Evolutionary conservation across 2,888 invertebrate genomes (phyloP), one percentile per base, ranked within the genome.

Genomic region (Alloscopus bannaensis): DNA sequence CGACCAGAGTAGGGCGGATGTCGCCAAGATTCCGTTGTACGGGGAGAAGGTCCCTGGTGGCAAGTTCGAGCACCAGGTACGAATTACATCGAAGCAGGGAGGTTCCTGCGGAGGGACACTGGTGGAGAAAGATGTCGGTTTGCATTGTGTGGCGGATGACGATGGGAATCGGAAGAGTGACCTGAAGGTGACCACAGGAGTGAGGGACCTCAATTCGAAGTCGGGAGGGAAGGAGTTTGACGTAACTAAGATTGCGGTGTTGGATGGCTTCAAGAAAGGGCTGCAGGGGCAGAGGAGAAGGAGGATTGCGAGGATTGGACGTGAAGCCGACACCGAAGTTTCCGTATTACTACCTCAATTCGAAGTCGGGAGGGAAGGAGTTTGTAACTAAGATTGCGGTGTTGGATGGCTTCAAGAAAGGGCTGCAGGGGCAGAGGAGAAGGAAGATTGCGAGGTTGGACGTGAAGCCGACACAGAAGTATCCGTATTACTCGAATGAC

Each of bases 71-170:
- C 11, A 50, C 36, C 68, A 68, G 20, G 68, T 68, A 24, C 52
- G 29, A 3, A 50, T 68, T 31, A 3, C 20, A 2, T 3, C 52
- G 16, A 11, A 13, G 1, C 24, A 52, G 28, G 52, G 52, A n/a
- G 11, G n/a, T 1, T 1, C 31, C 18, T 72, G 71, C 22, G 62
- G 62, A 47, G 71, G 71, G 1, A 60, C 71, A 6, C 45, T 72
- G n/a, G n/a, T 72, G 0, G 24, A 16, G n/a, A 4, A 50, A 18
- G 28, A 62, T 22, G 62, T 50, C 1, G 71, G 62, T 1, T 60
- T 31, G 16, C 40, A 42, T 45, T 72, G 71, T 20, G 47, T 72
- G 6, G 36, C n/a, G 1, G 24, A 28, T 0, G 68, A 68, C 8
- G 36, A 52, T 18, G 68, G 68, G 11, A 55, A n/a, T 6, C 16